Evolutionary conservation across 2,888 invertebrate genomes (phyloP).

Genomic region (Ametastegia equiseti): DNA sequence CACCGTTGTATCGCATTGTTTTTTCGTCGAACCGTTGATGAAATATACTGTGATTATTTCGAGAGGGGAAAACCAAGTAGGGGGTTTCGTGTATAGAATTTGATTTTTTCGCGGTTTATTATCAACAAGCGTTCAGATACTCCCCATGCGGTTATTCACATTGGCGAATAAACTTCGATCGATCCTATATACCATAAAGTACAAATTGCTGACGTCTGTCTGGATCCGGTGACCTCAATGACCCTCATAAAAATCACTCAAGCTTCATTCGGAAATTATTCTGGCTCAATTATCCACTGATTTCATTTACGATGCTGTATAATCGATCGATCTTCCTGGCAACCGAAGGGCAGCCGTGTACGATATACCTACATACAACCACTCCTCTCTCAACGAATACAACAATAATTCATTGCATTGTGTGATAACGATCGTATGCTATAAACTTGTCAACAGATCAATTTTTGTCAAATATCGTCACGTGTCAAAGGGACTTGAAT

Average conservation of each 20-base stretch:
- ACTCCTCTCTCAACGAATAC: background rate
- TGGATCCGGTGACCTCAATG: conserved; percentile 5
- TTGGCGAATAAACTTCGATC: conserved; percentile 14
- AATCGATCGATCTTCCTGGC: conserved; percentile 18
- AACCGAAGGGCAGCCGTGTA: background rate
- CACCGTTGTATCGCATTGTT: background rate
- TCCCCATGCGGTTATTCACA: background rate
- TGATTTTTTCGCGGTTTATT: background rate
- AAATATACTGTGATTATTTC: conserved; percentile 7
- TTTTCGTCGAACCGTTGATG: background rate
- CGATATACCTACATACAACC: background rate
- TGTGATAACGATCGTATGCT: background rate
- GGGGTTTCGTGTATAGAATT: background rate
- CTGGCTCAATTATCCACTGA: conserved; percentile 38
- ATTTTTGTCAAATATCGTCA: background rate
- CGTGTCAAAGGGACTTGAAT: background rate
- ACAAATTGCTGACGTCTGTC: conserved; percentile 40
- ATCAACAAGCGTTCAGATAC: background rate
- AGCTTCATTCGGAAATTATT: conserved; percentile 35
- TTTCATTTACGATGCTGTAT: conserved; percentile 41
- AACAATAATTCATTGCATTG: background rate
- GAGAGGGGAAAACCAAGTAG: background rate
- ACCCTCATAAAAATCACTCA: conserved; percentile 43
- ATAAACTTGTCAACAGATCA: background rate
- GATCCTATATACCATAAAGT: conserved; percentile 18